phyloP scores from a whole-genome alignment of 2,888 invertebrate species.

The Dyspetes luteomarginatus region DNA sequence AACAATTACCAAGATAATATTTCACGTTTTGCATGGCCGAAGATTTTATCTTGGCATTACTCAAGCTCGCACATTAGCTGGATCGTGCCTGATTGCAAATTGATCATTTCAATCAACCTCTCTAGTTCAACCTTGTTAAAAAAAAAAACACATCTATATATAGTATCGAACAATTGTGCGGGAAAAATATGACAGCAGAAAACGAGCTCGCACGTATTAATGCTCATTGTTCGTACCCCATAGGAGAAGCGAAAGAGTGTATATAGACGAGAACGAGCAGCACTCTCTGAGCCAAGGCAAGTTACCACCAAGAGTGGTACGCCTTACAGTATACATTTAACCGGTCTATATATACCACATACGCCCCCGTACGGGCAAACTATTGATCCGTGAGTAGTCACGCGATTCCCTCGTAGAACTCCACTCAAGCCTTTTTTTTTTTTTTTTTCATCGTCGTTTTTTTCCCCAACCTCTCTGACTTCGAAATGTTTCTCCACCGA shows the following conservation, averaged over 20 bases:
- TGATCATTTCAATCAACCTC: constrained; percentile 12
- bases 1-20: too few species aligned
- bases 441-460: constrained; percentile 68
- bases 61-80: not conserved
- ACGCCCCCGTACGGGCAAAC: constrained; percentile 72
- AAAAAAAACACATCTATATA: constrained; percentile 13
- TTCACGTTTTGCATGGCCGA: not conserved
- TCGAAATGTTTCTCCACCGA: constrained; percentile 18
- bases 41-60: not conserved
- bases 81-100: constrained; percentile 13
- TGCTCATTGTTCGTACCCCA: constrained; percentile 29
- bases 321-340: constrained; percentile 49
- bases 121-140: constrained; percentile 15
- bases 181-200: not conserved
- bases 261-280: constrained; percentile 26
- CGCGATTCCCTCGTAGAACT: constrained; percentile 83
- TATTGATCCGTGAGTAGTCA: constrained; percentile 83
- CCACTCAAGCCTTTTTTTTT: constrained; percentile 80
- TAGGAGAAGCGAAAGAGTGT: not conserved
- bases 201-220: constrained; percentile 21
- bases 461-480: constrained; percentile 58
- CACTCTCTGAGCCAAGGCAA: constrained; percentile 49
- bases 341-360: constrained; percentile 52
- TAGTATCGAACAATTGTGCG: constrained; percentile 19
- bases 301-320: constrained; percentile 58